A percentile compares a stretch with the other conserved stretches of the same genome.
Evolutionary conservation across 2,113 vertebrate genomes (phyloP).

Genomic region (Vimba vimba): DNA sequence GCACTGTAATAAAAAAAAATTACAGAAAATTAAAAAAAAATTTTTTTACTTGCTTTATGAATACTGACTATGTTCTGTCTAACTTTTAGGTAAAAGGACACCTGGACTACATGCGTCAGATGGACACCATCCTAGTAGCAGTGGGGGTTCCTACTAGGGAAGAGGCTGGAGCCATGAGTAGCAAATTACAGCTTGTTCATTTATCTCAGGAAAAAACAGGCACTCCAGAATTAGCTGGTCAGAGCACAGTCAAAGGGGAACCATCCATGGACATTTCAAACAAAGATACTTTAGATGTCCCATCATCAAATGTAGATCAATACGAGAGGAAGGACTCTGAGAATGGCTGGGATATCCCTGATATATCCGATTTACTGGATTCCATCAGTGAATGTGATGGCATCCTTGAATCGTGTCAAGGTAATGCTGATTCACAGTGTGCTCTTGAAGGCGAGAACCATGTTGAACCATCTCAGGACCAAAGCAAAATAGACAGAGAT

Average conservation of each 20-base stretch:
- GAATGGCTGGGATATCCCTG: conserved; percentile 77
- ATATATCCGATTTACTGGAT: conserved; percentile 77
- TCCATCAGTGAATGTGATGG: conserved; percentile 63
- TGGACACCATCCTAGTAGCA: conserved; percentile 89
- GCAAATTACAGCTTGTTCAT: conserved; percentile 46
- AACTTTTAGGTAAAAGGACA: conserved; percentile 88
- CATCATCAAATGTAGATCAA: neutral
- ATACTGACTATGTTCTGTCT: neutral
- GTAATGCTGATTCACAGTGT: neutral
- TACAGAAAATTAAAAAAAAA: too few relatives aligned
- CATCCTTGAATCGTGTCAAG: conserved; percentile 25
- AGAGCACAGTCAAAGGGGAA: conserved; percentile 9
- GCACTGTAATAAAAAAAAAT: too few relatives aligned
- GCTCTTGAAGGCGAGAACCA: neutral
- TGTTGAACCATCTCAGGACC: conserved; percentile 12
- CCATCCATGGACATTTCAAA: neutral
- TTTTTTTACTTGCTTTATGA: neutral
- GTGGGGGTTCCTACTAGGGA: conserved; percentile 88
- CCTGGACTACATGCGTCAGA: conserved; percentile 96
- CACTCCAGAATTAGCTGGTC: neutral
- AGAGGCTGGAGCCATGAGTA: conserved; percentile 67
- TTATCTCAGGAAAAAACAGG: conserved; percentile 20
- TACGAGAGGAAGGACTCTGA: conserved; percentile 32
- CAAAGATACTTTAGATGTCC: neutral
- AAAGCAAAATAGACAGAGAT: neutral